phyloP scores from a whole-genome alignment of 2,888 invertebrate species.

The Pristionchus fissidentatus region DNA sequence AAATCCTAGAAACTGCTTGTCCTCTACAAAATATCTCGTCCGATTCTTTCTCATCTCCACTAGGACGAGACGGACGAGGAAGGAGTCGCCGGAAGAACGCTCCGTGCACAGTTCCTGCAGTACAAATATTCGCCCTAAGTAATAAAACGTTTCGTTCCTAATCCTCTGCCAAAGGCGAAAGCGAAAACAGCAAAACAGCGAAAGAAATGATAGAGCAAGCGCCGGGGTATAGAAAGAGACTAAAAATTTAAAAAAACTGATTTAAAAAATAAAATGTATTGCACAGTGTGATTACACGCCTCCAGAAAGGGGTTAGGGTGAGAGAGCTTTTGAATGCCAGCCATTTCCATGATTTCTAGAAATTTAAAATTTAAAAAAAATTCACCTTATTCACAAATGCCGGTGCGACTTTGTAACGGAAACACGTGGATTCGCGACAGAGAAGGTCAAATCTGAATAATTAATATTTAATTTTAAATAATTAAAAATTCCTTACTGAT shows the following conservation, averaged over 20 bases:
- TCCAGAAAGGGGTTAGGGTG: no score
- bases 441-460: neutral
- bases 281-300: no score
- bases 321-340: neutral
- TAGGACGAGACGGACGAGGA: conserved; percentile 12
- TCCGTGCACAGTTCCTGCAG: conserved; percentile 38
- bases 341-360: no score
- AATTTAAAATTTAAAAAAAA: no score
- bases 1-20: neutral
- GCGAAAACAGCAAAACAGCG: no score
- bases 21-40: neutral
- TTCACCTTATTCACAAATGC: neutral
- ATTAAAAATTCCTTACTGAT: neutral
- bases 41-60: neutral
- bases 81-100: neutral
- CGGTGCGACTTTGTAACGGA: neutral
- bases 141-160: no score
- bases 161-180: no score
- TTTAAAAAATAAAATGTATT: no score
- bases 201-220: no score
- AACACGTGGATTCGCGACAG: conserved; percentile 1
- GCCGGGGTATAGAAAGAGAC: no score
- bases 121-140: no score
- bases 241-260: no score
- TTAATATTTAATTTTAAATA: neutral